phyloP scores from a whole-genome alignment of 2,113 vertebrate genomes.

The Lates calcarifer region DNA sequence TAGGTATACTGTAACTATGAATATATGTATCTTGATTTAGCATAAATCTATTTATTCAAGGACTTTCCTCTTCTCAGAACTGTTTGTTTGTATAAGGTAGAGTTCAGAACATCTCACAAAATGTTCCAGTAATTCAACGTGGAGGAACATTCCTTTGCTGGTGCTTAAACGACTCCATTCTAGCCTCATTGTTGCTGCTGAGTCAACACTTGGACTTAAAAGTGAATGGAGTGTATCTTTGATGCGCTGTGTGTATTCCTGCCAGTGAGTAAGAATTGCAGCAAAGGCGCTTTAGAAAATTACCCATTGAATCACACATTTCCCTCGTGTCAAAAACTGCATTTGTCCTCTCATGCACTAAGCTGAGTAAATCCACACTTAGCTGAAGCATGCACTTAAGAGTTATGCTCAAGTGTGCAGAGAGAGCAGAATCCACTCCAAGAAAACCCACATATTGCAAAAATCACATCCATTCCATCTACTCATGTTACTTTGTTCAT shows the following conservation, averaged over 20 bases:
- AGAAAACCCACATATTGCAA: neutral
- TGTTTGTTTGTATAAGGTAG: neutral
- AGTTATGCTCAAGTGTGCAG: constrained; percentile 49
- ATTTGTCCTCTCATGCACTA: constrained; percentile 50
- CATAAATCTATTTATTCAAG: neutral
- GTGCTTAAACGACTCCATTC: neutral
- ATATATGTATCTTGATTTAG: neutral
- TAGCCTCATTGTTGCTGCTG: constrained; percentile 12
- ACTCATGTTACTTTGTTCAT: constrained; percentile 41
- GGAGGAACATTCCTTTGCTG: neutral
- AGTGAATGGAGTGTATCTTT: constrained; percentile 21
- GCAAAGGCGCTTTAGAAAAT: constrained; percentile 57
- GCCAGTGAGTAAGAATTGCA: constrained; percentile 35
- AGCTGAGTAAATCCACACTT: constrained; percentile 61
- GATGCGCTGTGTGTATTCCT: constrained; percentile 10
- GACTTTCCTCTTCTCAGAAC: neutral
- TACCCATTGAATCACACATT: constrained; percentile 38
- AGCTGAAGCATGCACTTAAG: constrained; percentile 68
- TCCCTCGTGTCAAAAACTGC: constrained; percentile 54
- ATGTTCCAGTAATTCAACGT: neutral
- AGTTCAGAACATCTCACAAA: neutral
- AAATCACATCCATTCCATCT: constrained; percentile 7
- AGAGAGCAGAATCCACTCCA: constrained; percentile 31
- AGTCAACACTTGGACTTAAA: constrained; percentile 29
- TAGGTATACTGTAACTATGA: neutral